phyloP scores from a whole-genome alignment of 2,888 invertebrate genomes.

The Lissocephala sabroskyi region DNA sequence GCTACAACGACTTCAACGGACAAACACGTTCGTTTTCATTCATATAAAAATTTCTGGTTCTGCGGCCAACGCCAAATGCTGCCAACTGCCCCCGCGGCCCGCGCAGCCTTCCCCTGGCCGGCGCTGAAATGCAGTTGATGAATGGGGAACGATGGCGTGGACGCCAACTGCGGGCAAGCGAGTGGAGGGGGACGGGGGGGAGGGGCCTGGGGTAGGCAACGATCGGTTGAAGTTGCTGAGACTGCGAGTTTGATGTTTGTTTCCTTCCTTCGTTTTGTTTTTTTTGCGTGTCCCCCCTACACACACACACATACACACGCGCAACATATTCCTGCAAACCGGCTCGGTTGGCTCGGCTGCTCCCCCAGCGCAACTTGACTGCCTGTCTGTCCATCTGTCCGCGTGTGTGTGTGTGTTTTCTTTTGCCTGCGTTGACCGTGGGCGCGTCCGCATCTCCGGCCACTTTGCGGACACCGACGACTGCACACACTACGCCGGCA shows the following conservation, averaged over 20 bases:
- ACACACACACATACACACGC: too few species aligned
- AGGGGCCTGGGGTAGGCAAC: conserved; percentile 33
- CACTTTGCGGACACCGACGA: background rate
- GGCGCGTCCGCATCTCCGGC: conserved; percentile 1
- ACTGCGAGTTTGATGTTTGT: conserved; percentile 51
- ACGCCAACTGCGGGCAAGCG: conserved; percentile 21
- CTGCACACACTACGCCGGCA: too few species aligned
- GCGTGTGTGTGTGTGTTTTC: conserved; percentile 16
- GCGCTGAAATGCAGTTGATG: conserved; percentile 66
- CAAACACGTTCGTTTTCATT: conserved; percentile 65
- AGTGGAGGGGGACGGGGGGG: conserved; percentile 43
- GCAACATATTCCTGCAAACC: conserved; percentile 55
- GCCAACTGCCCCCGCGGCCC: conserved; percentile 26
- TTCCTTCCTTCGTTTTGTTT: conserved; percentile 63
- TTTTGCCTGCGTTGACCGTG: conserved; percentile 15
- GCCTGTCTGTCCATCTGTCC: background rate
- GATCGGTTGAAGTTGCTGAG: conserved; percentile 27
- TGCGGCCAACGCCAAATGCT: too few species aligned
- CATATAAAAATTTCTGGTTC: conserved; percentile 54
- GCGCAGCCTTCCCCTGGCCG: too few species aligned
- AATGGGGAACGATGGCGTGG: conserved; percentile 37
- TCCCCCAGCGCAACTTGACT: background rate
- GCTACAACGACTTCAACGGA: conserved; percentile 11
- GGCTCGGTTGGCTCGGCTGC: too few species aligned
- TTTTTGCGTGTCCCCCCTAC: conserved; percentile 34